Conservation (phyloP, 1,140 invertebrate species). For the Lutraria rhynchaena region DNA sequence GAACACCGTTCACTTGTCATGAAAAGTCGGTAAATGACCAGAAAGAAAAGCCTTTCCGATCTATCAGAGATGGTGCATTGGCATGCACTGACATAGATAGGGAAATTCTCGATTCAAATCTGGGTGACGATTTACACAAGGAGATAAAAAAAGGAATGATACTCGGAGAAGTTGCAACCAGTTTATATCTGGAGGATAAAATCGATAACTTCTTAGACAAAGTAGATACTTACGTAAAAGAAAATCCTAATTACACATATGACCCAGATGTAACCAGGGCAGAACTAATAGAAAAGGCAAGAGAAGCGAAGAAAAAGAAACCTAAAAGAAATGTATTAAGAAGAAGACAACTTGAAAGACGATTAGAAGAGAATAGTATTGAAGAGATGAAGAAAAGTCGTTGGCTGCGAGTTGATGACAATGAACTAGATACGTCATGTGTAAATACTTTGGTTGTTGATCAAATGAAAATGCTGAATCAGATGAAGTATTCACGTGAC, state of each 20-base stretch:
- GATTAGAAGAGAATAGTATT: constrained; percentile 1
- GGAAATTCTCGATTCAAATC: constrained; percentile 7
- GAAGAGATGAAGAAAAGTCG: constrained; percentile 36
- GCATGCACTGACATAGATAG: not conserved
- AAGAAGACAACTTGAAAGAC: constrained; percentile 23
- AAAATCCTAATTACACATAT: constrained; percentile 41
- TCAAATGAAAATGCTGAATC: constrained; percentile 49
- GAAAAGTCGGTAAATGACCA: not conserved
- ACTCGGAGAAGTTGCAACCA: constrained; percentile 35
- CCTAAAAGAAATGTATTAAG: constrained; percentile 17
- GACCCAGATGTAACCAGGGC: constrained; percentile 14
- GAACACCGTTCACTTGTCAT: constrained; percentile 28
- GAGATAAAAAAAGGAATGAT: constrained; percentile 55
- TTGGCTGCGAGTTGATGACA: constrained; percentile 11
- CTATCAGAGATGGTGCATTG: constrained; percentile 28
- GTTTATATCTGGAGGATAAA: constrained; percentile 48
- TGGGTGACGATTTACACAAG: constrained; percentile 40
- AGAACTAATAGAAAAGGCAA: not conserved
- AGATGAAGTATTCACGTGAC: not conserved
- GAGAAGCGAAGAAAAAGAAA: not conserved
- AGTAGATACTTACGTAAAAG: constrained; percentile 29
- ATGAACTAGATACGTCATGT: constrained; percentile 11
- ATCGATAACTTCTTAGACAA: constrained; percentile 43
- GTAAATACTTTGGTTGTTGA: constrained; percentile 41
- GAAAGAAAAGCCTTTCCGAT: constrained; percentile 32